Conservation (phyloP, 2,797 vertebrate species). For the Enteromius trimaculatus region DNA sequence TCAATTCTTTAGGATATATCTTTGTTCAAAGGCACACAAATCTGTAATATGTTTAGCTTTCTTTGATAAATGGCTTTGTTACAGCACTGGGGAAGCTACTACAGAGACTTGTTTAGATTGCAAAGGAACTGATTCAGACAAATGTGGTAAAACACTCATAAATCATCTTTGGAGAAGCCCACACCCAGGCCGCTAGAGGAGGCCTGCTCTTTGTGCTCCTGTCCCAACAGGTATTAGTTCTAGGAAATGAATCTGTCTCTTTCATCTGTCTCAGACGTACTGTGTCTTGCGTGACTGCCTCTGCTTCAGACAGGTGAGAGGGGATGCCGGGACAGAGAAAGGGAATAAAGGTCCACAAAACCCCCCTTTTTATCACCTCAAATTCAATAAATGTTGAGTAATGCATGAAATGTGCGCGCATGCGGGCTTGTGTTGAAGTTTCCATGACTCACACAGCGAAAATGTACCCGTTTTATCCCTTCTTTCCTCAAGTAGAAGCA, state of each 20-base stretch:
- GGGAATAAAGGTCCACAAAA: slow-evolving; percentile 54
- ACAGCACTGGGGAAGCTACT: slow-evolving; percentile 4
- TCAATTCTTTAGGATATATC: slow-evolving; percentile 1
- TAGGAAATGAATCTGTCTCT: slow-evolving; percentile 79
- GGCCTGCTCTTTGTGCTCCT: slow-evolving; percentile 45
- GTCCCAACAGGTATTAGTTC: slow-evolving; percentile 73
- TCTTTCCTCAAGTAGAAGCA: slow-evolving; percentile 53
- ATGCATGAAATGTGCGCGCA: slow-evolving; percentile 54
- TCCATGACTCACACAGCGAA: slow-evolving; percentile 72
- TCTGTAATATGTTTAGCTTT: slow-evolving; percentile 19
- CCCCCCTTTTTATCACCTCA: slow-evolving; percentile 63
- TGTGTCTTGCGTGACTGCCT: slow-evolving; percentile 65
- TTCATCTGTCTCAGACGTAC: slow-evolving; percentile 57
- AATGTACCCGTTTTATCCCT: slow-evolving; percentile 66
- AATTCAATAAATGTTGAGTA: slow-evolving; percentile 74
- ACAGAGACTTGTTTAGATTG: slow-evolving; percentile 46
- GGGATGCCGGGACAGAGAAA: slow-evolving; percentile 59
- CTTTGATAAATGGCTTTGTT: slow-evolving; percentile 40
- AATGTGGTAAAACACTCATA: slow-evolving; percentile 71
- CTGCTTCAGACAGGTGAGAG: slow-evolving; percentile 57
- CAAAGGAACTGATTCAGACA: slow-evolving; percentile 62
- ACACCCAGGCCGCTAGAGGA: slow-evolving; percentile 69
- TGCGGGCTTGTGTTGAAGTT: slow-evolving; percentile 55
- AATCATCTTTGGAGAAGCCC: slow-evolving; percentile 70
- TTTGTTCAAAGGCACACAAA: slow-evolving; percentile 17